A percentile compares a stretch with the other conserved stretches of the same genome.
phyloP scores from a whole-genome alignment of 1,140 invertebrate genomes.

The Maconellicoccus hirsutus region DNA sequence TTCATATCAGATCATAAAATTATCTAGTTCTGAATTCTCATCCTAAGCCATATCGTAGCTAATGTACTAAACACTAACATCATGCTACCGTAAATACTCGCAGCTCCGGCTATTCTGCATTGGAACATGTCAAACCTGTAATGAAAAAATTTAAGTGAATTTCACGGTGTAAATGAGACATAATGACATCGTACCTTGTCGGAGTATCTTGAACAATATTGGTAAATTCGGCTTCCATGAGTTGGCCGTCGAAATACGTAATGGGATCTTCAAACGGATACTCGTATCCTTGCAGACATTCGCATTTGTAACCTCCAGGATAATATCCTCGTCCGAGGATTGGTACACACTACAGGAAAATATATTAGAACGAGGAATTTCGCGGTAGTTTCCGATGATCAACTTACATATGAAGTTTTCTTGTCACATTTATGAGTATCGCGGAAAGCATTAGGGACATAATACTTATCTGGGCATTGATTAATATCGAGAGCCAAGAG shows the following conservation, averaged over 20 bases:
- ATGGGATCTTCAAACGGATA: slow-evolving; percentile 91
- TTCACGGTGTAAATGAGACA: background rate
- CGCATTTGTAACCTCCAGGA: slow-evolving; percentile 94
- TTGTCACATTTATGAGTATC: slow-evolving; percentile 88
- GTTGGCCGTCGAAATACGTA: slow-evolving; percentile 92
- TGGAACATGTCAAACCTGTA: slow-evolving; percentile 73
- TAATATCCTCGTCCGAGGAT: slow-evolving; percentile 82
- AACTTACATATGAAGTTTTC: slow-evolving; percentile 80
- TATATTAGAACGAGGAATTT: background rate
- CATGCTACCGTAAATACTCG: slow-evolving; percentile 43
- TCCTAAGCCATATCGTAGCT: background rate
- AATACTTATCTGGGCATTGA: slow-evolving; percentile 84
- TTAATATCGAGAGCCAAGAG: slow-evolving; percentile 84
- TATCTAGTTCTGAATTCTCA: background rate
- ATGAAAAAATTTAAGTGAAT: background rate
- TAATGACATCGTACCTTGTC: slow-evolving; percentile 44
- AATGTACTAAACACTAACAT: slow-evolving; percentile 28
- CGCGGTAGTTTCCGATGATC: too few species aligned
- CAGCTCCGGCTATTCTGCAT: slow-evolving; percentile 75
- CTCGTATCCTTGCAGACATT: slow-evolving; percentile 92
- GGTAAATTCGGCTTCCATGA: slow-evolving; percentile 86
- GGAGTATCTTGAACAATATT: slow-evolving; percentile 67
- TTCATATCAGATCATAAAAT: too few species aligned
- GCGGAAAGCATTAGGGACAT: slow-evolving; percentile 87
- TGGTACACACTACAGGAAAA: slow-evolving; percentile 70